phyloP scores from a whole-genome alignment of 2,797 vertebrate species.

The Pangasius krempfi region DNA sequence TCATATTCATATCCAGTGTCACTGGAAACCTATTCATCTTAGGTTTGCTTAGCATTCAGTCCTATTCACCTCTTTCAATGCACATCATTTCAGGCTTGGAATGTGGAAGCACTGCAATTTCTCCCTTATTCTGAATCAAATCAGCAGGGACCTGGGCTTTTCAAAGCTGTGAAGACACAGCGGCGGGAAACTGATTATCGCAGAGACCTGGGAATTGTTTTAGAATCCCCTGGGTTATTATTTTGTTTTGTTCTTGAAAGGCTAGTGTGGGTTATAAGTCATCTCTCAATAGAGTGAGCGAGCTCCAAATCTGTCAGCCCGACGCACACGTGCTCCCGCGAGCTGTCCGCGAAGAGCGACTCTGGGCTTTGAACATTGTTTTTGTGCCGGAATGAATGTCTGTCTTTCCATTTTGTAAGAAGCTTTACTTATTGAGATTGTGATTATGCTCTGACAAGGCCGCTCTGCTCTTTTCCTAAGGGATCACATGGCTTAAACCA shows the following conservation, averaged over 20 bases:
- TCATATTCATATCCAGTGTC: conserved; percentile 1
- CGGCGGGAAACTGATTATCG: conserved; percentile 37
- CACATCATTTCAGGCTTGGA: conserved; percentile 39
- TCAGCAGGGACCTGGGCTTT: conserved; percentile 25
- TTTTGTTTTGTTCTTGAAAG: conserved; percentile 50
- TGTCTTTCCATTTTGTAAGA: conserved; percentile 44
- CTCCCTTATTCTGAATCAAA: conserved; percentile 37
- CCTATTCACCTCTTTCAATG: conserved; percentile 12
- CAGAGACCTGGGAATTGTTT: conserved; percentile 48
- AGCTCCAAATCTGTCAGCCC: conserved; percentile 43
- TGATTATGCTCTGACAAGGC: conserved; percentile 48
- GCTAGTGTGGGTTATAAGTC: conserved; percentile 37
- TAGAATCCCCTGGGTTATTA: conserved; percentile 43
- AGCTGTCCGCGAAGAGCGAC: conserved; percentile 12
- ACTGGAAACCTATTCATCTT: conserved; percentile 8
- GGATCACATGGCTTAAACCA: background rate
- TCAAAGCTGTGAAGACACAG: conserved; percentile 20
- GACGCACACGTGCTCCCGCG: conserved; percentile 8
- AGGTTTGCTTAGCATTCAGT: conserved; percentile 37
- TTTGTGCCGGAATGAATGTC: conserved; percentile 53
- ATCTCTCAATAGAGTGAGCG: conserved; percentile 34
- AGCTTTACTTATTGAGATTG: conserved; percentile 54
- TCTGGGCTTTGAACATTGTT: conserved; percentile 24
- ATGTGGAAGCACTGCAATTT: conserved; percentile 21
- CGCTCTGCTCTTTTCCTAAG: conserved; percentile 35